Percentiles rank a stretch among this genome's conserved stretches.
phyloP scores from a whole-genome alignment of 2,113 vertebrate genomes.

The Eurystomus gularis region DNA sequence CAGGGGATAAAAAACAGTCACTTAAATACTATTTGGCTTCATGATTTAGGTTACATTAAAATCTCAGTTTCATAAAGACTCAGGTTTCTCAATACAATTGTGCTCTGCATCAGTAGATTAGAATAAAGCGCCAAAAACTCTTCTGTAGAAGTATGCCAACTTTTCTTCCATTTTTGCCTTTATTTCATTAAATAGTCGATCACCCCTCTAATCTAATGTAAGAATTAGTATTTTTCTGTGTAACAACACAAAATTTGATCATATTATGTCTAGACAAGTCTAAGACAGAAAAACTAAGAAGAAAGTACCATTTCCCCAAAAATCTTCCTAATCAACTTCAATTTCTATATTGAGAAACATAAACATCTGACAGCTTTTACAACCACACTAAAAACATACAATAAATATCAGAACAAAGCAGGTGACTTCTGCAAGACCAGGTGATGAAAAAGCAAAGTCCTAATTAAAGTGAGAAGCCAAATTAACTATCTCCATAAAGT shows the following conservation, averaged over 20 bases:
- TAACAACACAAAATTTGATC: neutral
- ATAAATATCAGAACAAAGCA: neutral
- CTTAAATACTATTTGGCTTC: neutral
- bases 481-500: neutral
- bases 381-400: neutral
- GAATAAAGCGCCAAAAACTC: neutral
- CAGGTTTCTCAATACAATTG: neutral
- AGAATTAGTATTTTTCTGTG: neutral
- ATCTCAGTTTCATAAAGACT: neutral
- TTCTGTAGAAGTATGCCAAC: neutral
- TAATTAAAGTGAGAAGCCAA: neutral
- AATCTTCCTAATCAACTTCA: neutral
- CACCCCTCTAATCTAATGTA: neutral
- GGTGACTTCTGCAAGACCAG: neutral
- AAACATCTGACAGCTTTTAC: neutral
- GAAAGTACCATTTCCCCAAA: neutral
- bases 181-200: neutral
- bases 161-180: neutral
- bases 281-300: neutral
- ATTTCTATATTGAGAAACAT: neutral
- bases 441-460: neutral
- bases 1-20: neutral
- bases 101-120: neutral
- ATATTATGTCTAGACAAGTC: neutral
- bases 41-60: neutral